Conservation (phyloP, 2,888 invertebrate genomes). For the Heliconius cydno region DNA sequence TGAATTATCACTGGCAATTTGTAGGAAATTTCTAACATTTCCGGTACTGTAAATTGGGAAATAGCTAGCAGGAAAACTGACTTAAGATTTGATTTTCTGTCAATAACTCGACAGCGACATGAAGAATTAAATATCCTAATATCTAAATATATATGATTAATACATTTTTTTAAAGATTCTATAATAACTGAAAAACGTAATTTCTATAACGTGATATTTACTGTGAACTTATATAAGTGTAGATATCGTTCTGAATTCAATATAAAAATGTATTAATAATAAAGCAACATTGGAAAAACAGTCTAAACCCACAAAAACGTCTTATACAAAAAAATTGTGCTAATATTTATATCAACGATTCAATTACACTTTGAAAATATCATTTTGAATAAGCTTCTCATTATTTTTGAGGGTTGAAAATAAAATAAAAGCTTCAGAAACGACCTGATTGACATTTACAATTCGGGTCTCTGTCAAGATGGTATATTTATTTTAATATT, state of each 20-base stretch:
- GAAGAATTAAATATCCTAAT: too few species aligned
- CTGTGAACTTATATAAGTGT: too few species aligned
- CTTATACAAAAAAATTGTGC: background rate
- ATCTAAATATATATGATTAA: background rate
- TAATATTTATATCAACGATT: slow-evolving; percentile 19
- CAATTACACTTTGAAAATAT: slow-evolving; percentile 15
- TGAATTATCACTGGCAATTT: slow-evolving; percentile 13
- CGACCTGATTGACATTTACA: slow-evolving; percentile 26
- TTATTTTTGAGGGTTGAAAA: slow-evolving; percentile 26
- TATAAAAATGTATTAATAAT: background rate
- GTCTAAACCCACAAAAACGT: background rate
- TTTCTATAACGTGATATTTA: too few species aligned
- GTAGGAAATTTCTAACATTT: slow-evolving; percentile 1
- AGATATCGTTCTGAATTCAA: background rate
- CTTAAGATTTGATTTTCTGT: background rate
- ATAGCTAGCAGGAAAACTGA: background rate
- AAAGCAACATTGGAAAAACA: background rate
- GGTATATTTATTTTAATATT: slow-evolving; percentile 22
- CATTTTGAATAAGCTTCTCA: slow-evolving; percentile 11
- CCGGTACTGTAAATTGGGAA: background rate
- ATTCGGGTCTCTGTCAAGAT: slow-evolving; percentile 12
- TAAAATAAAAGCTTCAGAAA: slow-evolving; percentile 7
- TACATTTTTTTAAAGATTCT: background rate
- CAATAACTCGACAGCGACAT: background rate
- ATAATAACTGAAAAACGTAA: too few species aligned